Evolutionary conservation across 2,113 vertebrate genomes (phyloP), one percentile per base, ranked within the genome.

Genomic region (Aythya baeri): DNA sequence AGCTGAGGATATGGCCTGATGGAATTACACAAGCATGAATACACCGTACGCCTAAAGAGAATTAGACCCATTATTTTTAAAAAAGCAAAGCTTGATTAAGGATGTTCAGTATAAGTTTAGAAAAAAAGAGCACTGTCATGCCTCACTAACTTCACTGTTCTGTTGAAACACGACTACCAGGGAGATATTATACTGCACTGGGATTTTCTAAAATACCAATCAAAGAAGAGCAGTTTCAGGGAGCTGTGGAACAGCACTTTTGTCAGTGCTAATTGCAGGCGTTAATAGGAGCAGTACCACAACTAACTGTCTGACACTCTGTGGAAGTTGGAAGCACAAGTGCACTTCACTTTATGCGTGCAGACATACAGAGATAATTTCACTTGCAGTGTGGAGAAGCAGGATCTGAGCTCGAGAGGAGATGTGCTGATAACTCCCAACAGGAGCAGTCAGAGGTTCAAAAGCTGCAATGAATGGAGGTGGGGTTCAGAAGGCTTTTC

Each of bases 31-130:
- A 88, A 81, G 91, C 92, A 68, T 96, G 95, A 96, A 86, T 88
- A 83, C 72, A 67, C 72, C 93, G 86, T 92, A 89, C 83, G 81
- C 73, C 86, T 75, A 80, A 86, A 83, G 94, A 95, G 94, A 96
- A 96, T 94, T 93, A 96, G 82, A 83, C 50, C 86, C 75, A 83
- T 97, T 97, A 95, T 96, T 97, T 95, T 97, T 38, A 49, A 95
- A 89, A 96, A 96, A 95, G 83, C 96, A 91, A 94, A 94, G 88
- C 92, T 91, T 97, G 94, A 97, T 97, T 96, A 97, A 95, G 93
- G 89, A 93, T 91, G 83, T 96, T 97, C 88, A 49, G 91, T 80
- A 43, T n/a, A 91, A 88, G 75, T 87, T 85, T 41, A 91, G 86
- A 61, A 79, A 94, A 94, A 90, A 93, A 94, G 94, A 94, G 71